Evolutionary conservation across 2,797 vertebrate species (phyloP), one percentile per base, ranked within the genome.

Genomic region (Threskiornis aethiopicus): DNA sequence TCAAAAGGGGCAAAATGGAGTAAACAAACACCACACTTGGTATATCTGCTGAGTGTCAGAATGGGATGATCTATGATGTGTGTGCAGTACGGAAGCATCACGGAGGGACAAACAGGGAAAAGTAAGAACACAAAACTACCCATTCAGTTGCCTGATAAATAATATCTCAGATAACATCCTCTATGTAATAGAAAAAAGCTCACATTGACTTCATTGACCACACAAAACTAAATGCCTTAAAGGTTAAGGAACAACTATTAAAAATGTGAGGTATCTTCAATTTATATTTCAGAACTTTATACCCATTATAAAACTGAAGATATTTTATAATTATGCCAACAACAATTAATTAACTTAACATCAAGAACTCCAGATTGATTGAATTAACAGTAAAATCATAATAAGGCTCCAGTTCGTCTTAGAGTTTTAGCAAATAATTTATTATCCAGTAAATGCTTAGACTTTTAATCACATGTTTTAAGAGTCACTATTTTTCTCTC

Each of bases 281-380:
- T 91, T 96, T 96, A 91, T 95, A 96, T 91, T 96, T 97, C 89
- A 91, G 88, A 89, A 95, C 85, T 95, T 96, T 95, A 97, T 92
- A 44, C 39, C 65, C 41, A 44, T 89, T 97, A 70, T 97, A 96
- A 96, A 97, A 79, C 5, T 4, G 44, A 92, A 75, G 29, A 42
- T 85, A 65, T 81, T 91, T 94, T 84, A 95, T 91, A 95, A 96
- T 95, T 88, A 96, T 82, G 90, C 81, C 79, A 93, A 96, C 92
- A 96, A 95, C 84, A 93, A 96, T 97, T 96, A 93, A 91, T 94
- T 96, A 94, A 93, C 82, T 84, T 95, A 92, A 95, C 71, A 94
- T 71, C 22, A 61, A 89, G 91, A 93, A 92, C 72, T 94, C 59
- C 57, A 55, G 86, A 95, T 90, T 88, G 92, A 96, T 95, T 95